Base-by-base conservation (phyloP, 2,113 vertebrate species). In the Spermophilus dauricus region DNA sequence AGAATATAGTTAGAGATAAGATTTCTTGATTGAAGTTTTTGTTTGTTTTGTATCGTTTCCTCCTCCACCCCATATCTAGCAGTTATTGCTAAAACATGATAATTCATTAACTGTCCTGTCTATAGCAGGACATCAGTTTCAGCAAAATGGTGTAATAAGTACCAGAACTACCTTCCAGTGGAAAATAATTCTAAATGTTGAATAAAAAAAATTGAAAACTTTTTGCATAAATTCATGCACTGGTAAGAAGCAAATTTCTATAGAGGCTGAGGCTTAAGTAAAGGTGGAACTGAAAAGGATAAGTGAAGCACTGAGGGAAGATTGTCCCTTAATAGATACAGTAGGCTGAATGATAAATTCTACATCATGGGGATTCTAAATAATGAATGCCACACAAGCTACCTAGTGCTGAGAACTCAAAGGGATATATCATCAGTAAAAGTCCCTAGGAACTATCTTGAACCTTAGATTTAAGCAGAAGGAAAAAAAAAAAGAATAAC, bases 141-240 rank as follows among this genome's bases (percentile, higher is more conserved):
- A 77, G 34, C 11, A 70, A 48, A 32, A 75, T 51, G 17, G 8
- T 77, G 0, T 20, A 75, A 1, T 37, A 53, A 22, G 22, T 51
- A 4, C n/a, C 22, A 92, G 8, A 82, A 42, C 10, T 45, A 32
- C 17, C 34, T 69, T 94, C 7, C 20, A 87, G 30, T 3, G 48
- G 48, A 87, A 87, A 24, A 93, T 13, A 91, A 42, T 8, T 65
- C 9, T 78, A 93, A 86, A 84, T 86, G 16, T n/a, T 58, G 12
- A 61, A 48, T 65, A 28, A 65, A 72, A 22, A 26, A 37, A 58
- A 6, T 5, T 8, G 26, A 18, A 67, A 30, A 4, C 4, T 67
- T 80, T 17, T 51, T 45, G 5, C 86, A 32, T 82, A 61, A 69
- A n/a, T 72, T 63, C 24, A 56, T 45, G 37, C 86, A 45, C 30